Evolutionary conservation across 2,888 invertebrate genomes (phyloP).

Genomic region (Melikaiella ostensackeni): DNA sequence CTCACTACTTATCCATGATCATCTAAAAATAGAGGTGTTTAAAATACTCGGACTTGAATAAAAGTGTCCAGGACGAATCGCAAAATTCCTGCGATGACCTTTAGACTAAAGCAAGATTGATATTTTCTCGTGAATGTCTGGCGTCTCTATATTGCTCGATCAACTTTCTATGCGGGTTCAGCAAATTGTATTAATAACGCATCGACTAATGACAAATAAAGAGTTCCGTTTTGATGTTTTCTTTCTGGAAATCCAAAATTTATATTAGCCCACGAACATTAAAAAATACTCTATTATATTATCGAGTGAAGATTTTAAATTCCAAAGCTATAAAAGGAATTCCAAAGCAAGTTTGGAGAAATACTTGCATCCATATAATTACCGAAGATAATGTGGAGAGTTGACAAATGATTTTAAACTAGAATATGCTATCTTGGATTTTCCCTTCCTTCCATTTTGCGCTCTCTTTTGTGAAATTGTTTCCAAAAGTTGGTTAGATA

Average conservation of each 20-base stretch:
- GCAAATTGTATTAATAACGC: constrained; percentile 6
- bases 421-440: no score
- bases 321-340: no score
- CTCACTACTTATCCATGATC: constrained; percentile 1
- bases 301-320: no score
- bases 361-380: no score
- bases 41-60: neutral
- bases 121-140: constrained; percentile 6
- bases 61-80: neutral
- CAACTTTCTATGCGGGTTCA: constrained; percentile 16
- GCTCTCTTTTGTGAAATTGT: no score
- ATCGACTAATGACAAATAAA: neutral
- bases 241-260: neutral
- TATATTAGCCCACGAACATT: no score
- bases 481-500: neutral
- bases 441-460: no score
- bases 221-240: neutral
- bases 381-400: no score
- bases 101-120: constrained; percentile 10
- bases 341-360: no score
- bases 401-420: no score
- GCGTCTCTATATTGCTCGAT: constrained; percentile 13
- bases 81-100: constrained; percentile 12
- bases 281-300: no score
- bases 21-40: neutral